Base-by-base conservation (phyloP, 1,140 invertebrate species). In the Agraylea sexmaculata region DNA sequence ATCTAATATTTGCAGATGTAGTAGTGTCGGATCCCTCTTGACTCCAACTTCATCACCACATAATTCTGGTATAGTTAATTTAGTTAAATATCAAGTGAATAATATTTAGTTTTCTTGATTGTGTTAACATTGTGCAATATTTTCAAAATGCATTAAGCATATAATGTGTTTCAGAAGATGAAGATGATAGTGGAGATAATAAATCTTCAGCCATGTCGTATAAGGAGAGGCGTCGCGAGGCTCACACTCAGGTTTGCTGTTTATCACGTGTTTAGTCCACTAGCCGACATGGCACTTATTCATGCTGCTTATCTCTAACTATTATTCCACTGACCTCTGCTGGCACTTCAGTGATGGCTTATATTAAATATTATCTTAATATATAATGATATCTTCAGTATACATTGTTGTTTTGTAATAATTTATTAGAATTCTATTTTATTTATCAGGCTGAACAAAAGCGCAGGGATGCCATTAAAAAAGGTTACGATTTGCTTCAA, bases 401-500 rank as follows among this genome's bases (percentile, higher is more conserved):
- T n/a, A n/a, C n/a, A n/a, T n/a, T n/a, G n/a, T n/a, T n/a, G n/a
- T n/a, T 35, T 11, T 7, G 11, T 35, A 7, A 32, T 12, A 10
- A 17, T 36, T 36, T 6, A 8, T 3, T 29, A 32, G 12, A 16
- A 29, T 22, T 18, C 6, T n/a, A 23, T 33, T 43, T 34, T 16
- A 23, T 43, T 16, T 33, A 23, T 17, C 43, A 65, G 62, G 93
- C 93, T 2, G 93, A 98, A 62, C 92, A 97, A 61, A 97, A 96
- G 61, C 70, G 93, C 46, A 71, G 92, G 57, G 91, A 97, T 75
- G 91, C 90, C 2, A 96, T 97, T 41, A 96, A 95, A 56, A 91
- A 89, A 62, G 89, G 90, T 1, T 94, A 94, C 60, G 88, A 92
- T 62, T 80, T 82, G 4, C 65, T 94, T 20, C 87, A 93, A 65